phyloP scores from a whole-genome alignment of 53 echinoderm and acorn worm genomes.

The Echinarachnius parma region DNA sequence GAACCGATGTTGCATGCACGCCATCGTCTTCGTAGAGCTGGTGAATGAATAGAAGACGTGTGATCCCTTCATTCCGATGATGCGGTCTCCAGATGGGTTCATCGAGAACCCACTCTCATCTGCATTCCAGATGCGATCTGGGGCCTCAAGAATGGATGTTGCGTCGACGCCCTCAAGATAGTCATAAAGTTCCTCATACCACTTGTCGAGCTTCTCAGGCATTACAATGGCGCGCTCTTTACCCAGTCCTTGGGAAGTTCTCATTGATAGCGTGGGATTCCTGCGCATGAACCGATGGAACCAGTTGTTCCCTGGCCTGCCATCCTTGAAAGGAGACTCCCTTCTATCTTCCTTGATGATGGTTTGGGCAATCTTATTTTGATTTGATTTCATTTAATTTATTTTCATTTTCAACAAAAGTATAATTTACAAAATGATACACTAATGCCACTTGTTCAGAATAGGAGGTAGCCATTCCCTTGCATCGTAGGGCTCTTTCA shows the following conservation, averaged over 20 bases:
- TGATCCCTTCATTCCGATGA: conserved; percentile 43
- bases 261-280: conserved; percentile 18
- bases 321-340: conserved; percentile 19
- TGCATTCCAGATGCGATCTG: conserved; percentile 49
- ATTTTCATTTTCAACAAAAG: too few relatives aligned
- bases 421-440: too few relatives aligned
- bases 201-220: conserved; percentile 32
- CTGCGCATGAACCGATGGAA: conserved; percentile 8
- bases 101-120: conserved; percentile 55
- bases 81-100: conserved; percentile 19
- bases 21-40: too few relatives aligned
- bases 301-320: conserved; percentile 36
- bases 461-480: too few relatives aligned
- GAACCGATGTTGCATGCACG: too few relatives aligned
- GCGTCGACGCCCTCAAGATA: not conserved
- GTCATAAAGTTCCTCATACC: conserved; percentile 31
- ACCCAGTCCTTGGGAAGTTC: conserved; percentile 36
- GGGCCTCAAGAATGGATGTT: conserved; percentile 24
- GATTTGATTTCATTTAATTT: too few relatives aligned
- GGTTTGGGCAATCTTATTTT: conserved; percentile 24
- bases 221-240: conserved; percentile 51
- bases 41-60: conserved; percentile 6
- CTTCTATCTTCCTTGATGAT: conserved; percentile 29
- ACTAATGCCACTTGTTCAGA: too few relatives aligned
- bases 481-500: too few relatives aligned